These are phyloP conservation scores for Zaprionus bogoriensis DNA, from an alignment of 2,888 invertebrate species.

Conservation along the genomic window DNA sequence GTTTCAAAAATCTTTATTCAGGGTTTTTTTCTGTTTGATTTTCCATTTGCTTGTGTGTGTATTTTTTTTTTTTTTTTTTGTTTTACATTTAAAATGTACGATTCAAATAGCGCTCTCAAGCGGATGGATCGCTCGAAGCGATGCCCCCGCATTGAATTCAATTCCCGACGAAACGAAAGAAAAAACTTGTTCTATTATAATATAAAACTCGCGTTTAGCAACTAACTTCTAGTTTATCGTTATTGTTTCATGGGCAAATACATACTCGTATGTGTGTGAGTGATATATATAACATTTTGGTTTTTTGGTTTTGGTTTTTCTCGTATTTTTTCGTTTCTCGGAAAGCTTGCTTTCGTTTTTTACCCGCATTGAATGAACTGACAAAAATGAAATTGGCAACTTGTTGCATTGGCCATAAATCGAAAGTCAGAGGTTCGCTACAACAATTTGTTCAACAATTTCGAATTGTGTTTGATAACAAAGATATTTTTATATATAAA, in stretches of 20 bases:
- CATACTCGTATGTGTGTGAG: slow-evolving; percentile 25
- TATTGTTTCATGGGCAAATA: slow-evolving; percentile 41
- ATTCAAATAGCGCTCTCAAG: slow-evolving; percentile 40
- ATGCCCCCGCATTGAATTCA: slow-evolving; percentile 4
- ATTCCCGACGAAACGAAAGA: slow-evolving; percentile 24
- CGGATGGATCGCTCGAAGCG: slow-evolving; percentile 34
- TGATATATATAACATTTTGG: slow-evolving; percentile 39
- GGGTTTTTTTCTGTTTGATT: slow-evolving; percentile 46
- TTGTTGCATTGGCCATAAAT: slow-evolving; percentile 7
- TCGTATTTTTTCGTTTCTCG: background rate
- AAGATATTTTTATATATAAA: slow-evolving; percentile 21
- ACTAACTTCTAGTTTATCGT: slow-evolving; percentile 40
- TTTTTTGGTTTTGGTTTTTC: slow-evolving; percentile 16
- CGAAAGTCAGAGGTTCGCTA: slow-evolving; percentile 10
- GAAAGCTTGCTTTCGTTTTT: slow-evolving; percentile 50
- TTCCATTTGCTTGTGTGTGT: too few species aligned
- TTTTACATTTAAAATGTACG: slow-evolving; percentile 72
- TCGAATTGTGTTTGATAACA: slow-evolving; percentile 49
- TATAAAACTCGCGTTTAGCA: slow-evolving; percentile 39
- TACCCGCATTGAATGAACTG: slow-evolving; percentile 48
- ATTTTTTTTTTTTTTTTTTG: slow-evolving; percentile 35
- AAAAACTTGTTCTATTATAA: slow-evolving; percentile 28
- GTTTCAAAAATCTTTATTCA: slow-evolving; percentile 67
- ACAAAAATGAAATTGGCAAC: slow-evolving; percentile 22
- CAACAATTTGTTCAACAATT: slow-evolving; percentile 37